Conservation (phyloP, 2,888 invertebrate species). For the Bimastos eiseni region DNA sequence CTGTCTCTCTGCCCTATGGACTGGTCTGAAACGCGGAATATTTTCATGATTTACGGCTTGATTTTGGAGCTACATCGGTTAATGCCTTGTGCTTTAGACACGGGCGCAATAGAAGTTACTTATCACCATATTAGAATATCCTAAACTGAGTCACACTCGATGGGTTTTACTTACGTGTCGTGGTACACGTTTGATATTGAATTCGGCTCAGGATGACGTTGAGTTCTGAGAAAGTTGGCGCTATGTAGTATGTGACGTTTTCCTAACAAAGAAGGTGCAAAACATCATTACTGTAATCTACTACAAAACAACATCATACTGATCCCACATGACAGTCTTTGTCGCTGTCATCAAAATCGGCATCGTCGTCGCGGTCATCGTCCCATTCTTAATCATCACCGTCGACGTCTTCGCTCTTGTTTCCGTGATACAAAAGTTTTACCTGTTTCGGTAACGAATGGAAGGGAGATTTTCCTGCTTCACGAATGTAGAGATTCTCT, state of each 20-base stretch:
- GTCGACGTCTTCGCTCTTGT: too few relatives aligned
- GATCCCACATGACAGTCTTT: neutral
- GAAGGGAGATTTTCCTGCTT: too few relatives aligned
- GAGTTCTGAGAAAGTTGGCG: neutral
- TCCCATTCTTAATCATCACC: neutral
- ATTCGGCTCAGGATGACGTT: neutral
- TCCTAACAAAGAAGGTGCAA: neutral
- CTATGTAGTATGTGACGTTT: conserved; percentile 7
- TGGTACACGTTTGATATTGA: neutral
- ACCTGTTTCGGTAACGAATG: too few relatives aligned
- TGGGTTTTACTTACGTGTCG: neutral
- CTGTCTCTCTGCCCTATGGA: too few relatives aligned
- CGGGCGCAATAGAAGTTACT: too few relatives aligned
- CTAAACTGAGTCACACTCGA: neutral
- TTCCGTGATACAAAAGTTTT: too few relatives aligned
- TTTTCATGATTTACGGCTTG: too few relatives aligned
- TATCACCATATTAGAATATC: neutral
- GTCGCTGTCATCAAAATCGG: neutral
- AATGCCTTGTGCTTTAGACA: too few relatives aligned
- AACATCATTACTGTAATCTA: too few relatives aligned
- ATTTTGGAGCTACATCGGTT: too few relatives aligned
- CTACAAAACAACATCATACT: neutral
- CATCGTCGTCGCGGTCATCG: neutral
- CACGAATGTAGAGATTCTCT: too few relatives aligned
- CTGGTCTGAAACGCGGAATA: too few relatives aligned